Conservation (phyloP, 2,113 vertebrate species). For the Colius striatus region DNA sequence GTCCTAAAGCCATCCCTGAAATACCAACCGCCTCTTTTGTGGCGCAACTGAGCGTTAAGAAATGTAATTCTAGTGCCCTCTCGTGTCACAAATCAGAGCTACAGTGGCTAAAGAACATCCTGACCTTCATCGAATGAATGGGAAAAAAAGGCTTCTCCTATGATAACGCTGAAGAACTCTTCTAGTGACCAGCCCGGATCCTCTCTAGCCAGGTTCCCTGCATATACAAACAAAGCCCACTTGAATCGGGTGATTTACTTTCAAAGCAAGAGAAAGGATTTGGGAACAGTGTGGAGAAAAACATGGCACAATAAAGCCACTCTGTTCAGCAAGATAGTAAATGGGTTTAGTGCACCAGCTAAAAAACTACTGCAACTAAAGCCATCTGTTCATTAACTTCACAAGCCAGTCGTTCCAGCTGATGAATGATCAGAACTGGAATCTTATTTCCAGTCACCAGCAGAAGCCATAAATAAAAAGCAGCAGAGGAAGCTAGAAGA, state of each 20-base stretch:
- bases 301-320: not conserved
- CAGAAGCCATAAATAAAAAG: not conserved
- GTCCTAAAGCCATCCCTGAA: not conserved
- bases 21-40: too few relatives aligned
- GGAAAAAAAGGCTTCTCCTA: not conserved
- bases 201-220: not conserved
- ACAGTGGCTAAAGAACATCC: rapidly evolving
- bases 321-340: not conserved
- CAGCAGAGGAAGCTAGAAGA: not conserved
- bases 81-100: not conserved
- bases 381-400: not conserved
- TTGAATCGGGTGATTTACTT: not conserved
- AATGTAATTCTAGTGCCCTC: conserved; percentile 19
- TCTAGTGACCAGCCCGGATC: not conserved
- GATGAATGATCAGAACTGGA: not conserved
- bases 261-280: not conserved
- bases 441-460: not conserved
- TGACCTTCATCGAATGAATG: rapidly evolving
- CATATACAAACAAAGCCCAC: too few relatives aligned
- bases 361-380: not conserved
- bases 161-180: not conserved
- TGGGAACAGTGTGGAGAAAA: not conserved
- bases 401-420: not conserved
- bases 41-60: not conserved
- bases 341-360: not conserved